These are phyloP conservation scores for Psophia crepitans DNA, from an alignment of 2,113 vertebrate genomes.

Conservation along the genomic window DNA sequence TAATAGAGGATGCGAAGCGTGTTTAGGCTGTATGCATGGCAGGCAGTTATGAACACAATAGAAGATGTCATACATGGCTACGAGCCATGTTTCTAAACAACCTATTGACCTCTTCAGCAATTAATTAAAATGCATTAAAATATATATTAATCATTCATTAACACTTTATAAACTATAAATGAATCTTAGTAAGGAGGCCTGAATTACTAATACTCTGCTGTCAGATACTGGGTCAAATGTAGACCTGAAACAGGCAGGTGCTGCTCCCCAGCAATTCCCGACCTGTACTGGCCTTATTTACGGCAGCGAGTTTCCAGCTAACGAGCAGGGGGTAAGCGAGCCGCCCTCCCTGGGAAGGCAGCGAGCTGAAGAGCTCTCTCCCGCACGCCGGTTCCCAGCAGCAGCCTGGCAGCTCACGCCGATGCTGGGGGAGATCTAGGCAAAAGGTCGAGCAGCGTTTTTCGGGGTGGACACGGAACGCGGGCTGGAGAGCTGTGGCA, in stretches of 20 bases:
- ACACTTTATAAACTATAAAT: conserved; percentile 24
- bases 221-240: not conserved
- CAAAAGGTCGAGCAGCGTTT: not conserved
- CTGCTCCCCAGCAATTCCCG: not conserved
- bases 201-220: not conserved
- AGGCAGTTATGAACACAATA: conserved; percentile 34
- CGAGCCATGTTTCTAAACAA: conserved; percentile 42
- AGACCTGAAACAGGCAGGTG: not conserved
- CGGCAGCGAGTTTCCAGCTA: not conserved
- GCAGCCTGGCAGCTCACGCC: not conserved
- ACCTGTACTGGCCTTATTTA: not conserved
- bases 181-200: not conserved
- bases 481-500: not conserved
- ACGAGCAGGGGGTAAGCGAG: not conserved
- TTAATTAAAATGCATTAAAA: conserved; percentile 56
- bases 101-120: conserved; percentile 38
- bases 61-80: conserved; percentile 37
- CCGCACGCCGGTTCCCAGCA: fast-evolving
- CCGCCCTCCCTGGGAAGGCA: not conserved
- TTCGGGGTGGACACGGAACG: fast-evolving
- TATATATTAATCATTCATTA: conserved; percentile 53
- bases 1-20: not conserved
- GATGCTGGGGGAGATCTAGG: not conserved
- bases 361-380: not conserved
- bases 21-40: not conserved